Evolutionary conservation across 2,888 invertebrate genomes (phyloP).

Genomic region (Chaitophorus viminalis): DNA sequence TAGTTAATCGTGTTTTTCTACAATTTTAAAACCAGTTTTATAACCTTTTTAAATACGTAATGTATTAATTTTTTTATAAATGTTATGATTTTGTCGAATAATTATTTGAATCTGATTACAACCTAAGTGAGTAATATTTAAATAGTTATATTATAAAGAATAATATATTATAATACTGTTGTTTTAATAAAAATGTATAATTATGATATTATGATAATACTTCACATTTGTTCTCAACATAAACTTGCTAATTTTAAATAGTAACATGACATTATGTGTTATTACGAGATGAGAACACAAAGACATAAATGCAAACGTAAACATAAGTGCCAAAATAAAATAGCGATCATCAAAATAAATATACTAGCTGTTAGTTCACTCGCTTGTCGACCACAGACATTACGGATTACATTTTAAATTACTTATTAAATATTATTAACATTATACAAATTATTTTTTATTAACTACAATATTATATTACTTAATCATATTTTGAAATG

Average conservation of each 20-base stretch:
- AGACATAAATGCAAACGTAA: not conserved
- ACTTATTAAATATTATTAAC: not conserved
- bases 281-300: not conserved
- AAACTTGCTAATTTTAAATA: not conserved
- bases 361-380: not conserved
- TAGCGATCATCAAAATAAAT: not conserved
- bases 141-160: not conserved
- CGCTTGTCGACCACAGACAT: not conserved
- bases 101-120: not conserved
- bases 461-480: not conserved
- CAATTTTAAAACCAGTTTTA: not conserved
- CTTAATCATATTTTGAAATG: not conserved
- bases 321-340: slow-evolving; percentile 19
- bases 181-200: not conserved
- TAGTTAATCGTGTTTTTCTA: not conserved
- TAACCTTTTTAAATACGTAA: not conserved
- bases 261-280: slow-evolving; percentile 7
- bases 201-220: not conserved
- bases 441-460: not conserved
- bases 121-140: not conserved
- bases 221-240: not conserved
- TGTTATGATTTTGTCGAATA: not conserved
- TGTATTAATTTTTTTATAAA: not conserved
- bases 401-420: not conserved
- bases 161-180: not conserved